Base-by-base conservation (phyloP, 1,140 invertebrate species). In the Aphaenogaster ashmeadi region DNA sequence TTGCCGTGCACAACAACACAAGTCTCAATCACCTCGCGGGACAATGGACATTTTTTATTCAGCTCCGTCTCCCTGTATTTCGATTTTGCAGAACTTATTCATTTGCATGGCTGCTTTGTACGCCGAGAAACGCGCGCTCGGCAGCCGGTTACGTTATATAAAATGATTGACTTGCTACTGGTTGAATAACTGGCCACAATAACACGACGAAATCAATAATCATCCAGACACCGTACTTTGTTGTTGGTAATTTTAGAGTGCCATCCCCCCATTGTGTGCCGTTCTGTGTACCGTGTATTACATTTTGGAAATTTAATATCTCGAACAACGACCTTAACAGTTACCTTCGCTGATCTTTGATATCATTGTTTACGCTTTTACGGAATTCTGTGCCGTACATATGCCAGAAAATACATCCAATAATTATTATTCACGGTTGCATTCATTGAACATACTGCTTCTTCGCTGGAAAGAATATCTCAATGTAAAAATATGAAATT, bases 151-250 rank as follows among this genome's bases (percentile, higher is more conserved):
- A 74, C 54, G 69, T 83, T 74, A 60, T 60, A 38, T 75, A 75
- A 84, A 74, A 75, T 84, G 54, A 84, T 75, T 75, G 80, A 84
- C 80, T 75, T 15, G 41, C 41, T 38, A 18, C 80, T 50, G 54
- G 52, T 84, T 84, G 80, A 84, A 84, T 58, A 84, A 75, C 80
- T 84, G 54, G 27, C n/a, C 69, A 75, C 69, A 75, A 84, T 84
- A 84, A 84, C 54, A 69, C 54, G 33, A 74, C 54, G 8, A 50
- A 74, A 84, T 84, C 80, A 75, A 84, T 84, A 84, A 84, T 84
- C 33, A 62, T 60, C 41, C 80, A n/a, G 18, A 74, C 67, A 18
- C 47, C 62, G 62, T 33, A 8, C 13, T 18, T 1, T n/a, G 52
- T 15, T 47, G 80, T 60, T 9, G 52, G 33, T 62, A 47, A 74